Evolutionary conservation across 2,888 invertebrate species (phyloP).

Genomic region (Aromia moschata): DNA sequence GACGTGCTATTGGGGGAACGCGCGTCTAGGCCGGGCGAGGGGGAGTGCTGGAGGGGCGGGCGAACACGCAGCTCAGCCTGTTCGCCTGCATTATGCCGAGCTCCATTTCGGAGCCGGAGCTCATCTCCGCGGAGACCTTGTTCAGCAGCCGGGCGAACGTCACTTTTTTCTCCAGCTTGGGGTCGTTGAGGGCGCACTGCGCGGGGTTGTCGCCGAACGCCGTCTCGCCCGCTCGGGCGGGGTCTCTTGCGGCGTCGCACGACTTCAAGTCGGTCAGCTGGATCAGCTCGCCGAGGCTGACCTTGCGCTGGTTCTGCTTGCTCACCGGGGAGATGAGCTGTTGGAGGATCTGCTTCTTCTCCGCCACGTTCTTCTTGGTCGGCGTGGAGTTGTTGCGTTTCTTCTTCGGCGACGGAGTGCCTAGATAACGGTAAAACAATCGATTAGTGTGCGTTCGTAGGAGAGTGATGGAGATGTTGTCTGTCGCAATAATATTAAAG

Average conservation of each 20-base stretch:
- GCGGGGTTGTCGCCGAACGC: slow-evolving; percentile 66
- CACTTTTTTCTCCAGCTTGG: slow-evolving; percentile 80
- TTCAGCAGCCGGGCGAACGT: slow-evolving; percentile 79
- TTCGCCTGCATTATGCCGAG: slow-evolving; percentile 62
- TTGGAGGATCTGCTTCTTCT: slow-evolving; percentile 82
- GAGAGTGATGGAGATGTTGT: no score
- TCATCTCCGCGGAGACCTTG: slow-evolving; percentile 78
- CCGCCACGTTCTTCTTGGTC: slow-evolving; percentile 76
- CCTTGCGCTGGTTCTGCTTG: slow-evolving; percentile 70
- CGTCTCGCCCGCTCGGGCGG: slow-evolving; percentile 67
- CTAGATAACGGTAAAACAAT: slow-evolving; percentile 59
- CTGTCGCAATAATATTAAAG: slow-evolving; percentile 19
- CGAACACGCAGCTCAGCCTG: slow-evolving; percentile 59
- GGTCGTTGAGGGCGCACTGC: slow-evolving; percentile 70
- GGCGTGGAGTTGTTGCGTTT: slow-evolving; percentile 83
- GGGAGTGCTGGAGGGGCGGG: slow-evolving; percentile 66
- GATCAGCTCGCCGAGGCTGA: slow-evolving; percentile 78
- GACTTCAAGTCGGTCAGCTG: slow-evolving; percentile 73
- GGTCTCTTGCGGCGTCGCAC: slow-evolving; percentile 56
- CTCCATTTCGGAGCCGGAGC: slow-evolving; percentile 77
- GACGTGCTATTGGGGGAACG: slow-evolving; percentile 75
- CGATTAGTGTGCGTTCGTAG: no score
- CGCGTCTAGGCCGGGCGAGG: slow-evolving; percentile 73
- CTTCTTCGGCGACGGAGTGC: slow-evolving; percentile 80
- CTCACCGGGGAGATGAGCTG: slow-evolving; percentile 75